Base-by-base conservation (phyloP, 2,888 invertebrate species). In the Uloborus plumipes region DNA sequence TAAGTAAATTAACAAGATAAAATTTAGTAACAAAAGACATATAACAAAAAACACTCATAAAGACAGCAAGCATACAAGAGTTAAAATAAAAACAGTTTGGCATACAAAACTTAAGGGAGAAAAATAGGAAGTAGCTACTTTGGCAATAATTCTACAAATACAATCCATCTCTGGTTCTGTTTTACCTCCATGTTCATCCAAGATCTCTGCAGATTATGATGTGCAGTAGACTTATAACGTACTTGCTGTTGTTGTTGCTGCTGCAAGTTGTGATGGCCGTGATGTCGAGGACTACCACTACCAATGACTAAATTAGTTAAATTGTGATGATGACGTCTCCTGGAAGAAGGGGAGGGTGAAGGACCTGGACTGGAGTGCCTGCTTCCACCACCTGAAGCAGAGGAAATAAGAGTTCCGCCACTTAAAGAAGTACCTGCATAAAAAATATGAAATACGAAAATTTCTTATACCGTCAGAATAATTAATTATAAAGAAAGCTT, bases 221-320 rank as follows among this genome's bases (percentile, higher is more conserved):
- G 74, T 50, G 75, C 73, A 15, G 90, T 91, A 85, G 91, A 91
- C 88, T 91, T 89, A 64, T 71, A 77, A 78, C 86, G 81, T 84
- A 86, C 84, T 85, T 87, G 86, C 88, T 90, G 92, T 91, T 89
- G 92, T 85, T 87, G 86, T 88, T 90, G 92, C 91, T 89, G 92
- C 92, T 85, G 88, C 88, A 86, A 89, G 91, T 90, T 88, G 91
- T 91, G 85, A 61, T 77, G 77, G n/a, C 80, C 64, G 64, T 84
- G 85, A 67, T 85, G 85, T 2, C 76, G 73, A n/a, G 85, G 78
- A 62, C 84, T 79, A 58, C 84, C 84, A 66, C 85, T 85, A 55
- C 86, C 86, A 64, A 86, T 85, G n/a, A 86, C 86, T 31, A 86
- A 59, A 51, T 86, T 86, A 71, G 85, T 86, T 47, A 86, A 65